A percentile compares a stretch with the other conserved stretches of the same genome.
These are phyloP conservation scores for Fragum sueziense DNA, from an alignment of 2,888 invertebrate genomes.

Conservation along the genomic window DNA sequence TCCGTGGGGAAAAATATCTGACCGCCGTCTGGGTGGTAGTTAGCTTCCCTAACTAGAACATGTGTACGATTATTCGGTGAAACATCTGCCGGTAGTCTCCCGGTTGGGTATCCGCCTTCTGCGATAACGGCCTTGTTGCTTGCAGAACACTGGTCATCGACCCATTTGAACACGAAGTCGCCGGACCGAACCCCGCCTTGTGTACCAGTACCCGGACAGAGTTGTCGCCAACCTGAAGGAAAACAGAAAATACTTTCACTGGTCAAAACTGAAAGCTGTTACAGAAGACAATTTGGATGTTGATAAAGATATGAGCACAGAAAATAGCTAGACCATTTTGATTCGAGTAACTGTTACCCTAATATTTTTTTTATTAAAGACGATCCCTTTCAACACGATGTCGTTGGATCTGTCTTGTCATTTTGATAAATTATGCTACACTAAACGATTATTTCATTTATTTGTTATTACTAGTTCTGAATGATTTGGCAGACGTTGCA, in stretches of 20 bases:
- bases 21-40: conserved; percentile 68
- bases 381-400: too few relatives aligned
- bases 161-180: conserved; percentile 62
- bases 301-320: too few relatives aligned
- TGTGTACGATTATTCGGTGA: conserved; percentile 56
- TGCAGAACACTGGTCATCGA: conserved; percentile 56
- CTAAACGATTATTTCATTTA: too few relatives aligned
- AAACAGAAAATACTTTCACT: background rate
- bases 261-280: too few relatives aligned
- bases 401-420: too few relatives aligned
- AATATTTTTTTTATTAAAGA: too few relatives aligned
- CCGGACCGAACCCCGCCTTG: conserved; percentile 58
- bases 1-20: conserved; percentile 66
- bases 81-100: conserved; percentile 55
- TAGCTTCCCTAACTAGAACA: conserved; percentile 64
- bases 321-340: too few relatives aligned
- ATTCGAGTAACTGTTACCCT: too few relatives aligned
- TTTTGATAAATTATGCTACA: too few relatives aligned
- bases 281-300: too few relatives aligned
- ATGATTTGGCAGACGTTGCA: too few relatives aligned
- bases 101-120: conserved; percentile 54
- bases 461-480: too few relatives aligned
- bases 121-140: conserved; percentile 60
- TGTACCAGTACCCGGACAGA: conserved; percentile 52
- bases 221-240: conserved; percentile 54